Base-by-base conservation (phyloP, 30 jellyfish, hydroid and myxozoan species). In the Chrysaora quinquecirrha region DNA sequence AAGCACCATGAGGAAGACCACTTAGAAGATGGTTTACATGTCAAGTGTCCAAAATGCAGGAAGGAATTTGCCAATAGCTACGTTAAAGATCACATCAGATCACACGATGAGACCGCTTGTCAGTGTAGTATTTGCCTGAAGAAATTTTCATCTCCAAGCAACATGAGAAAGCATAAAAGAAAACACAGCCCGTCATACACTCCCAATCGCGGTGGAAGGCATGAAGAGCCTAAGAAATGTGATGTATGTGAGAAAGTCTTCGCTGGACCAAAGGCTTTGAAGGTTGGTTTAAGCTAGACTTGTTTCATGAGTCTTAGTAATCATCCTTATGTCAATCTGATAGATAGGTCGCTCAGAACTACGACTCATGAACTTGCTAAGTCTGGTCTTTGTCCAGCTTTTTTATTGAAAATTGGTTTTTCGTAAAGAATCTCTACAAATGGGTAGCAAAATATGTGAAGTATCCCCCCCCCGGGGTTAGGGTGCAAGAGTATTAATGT, bases 141-240 rank as follows among this genome's bases (percentile, higher is more conserved):
- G 71, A 63, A 71, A 0, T 84, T 71, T 34, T 84, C 94, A 20
- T 73, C 86, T 34, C 83, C 76, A 30, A 74, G 94, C 78, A 84
- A 84, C 56, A 30, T 73, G 87, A 63, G 87, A 34, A 84, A 71
- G 87, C 94, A 84, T 24, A 34, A 16, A 20, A 47, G 64, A 69
- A 71, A 64, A 62, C 94, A 84, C 54, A 63, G 30, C 4, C 87
- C 94, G 0, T 79, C 67, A 1, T 84, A 84, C 71, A 61, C 32
- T 25, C 86, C 93, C 12, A 48, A 69, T 52, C 30, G 72, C n/a
- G 78, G 6, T 16, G 6, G 6, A 12, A 52, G 49, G 71, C 35
- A 4, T 16, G 70, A 1, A 1, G 46, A 60, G 67, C 34, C 18
- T 22, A n/a, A 31, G 38, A 38, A 74, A 30, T 84, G 94, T 64